Evolutionary conservation across 2,888 invertebrate species (phyloP), one percentile per base, ranked within the genome.

Genomic region (Palloptera scutellata): DNA sequence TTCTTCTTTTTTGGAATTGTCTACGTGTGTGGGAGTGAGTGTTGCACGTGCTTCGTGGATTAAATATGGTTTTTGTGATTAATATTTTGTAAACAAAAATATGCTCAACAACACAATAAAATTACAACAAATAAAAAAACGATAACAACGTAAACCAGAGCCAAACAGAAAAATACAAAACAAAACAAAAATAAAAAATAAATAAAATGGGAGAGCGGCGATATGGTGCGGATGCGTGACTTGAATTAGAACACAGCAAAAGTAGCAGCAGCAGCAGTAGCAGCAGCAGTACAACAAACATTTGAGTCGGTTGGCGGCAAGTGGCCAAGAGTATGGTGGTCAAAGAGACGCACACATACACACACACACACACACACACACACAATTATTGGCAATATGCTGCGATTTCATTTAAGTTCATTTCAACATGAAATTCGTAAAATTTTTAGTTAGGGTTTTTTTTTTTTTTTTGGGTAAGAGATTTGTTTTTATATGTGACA

Each of bases 231-330:
- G 65, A 59, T 70, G 66, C 74, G 73, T 74, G 74, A 71, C 71
- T 71, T 70, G 74, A 74, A 73, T 73, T 72, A 61, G 71, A 73
- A 74, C 67, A 60, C 48, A 17, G 19, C 67, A 66, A 42, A 64
- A 61, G 66, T 58, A 55, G 53, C 45, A 30, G 45, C 61, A 61
- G 13, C 13, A 13, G 20, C 60, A 66, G 19, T 54, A 66, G 64
- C 41, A 52, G 40, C 43, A 60, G 57, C 41, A 30, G 55, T 17
- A 48, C 45, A 45, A 20, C 66, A 54, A 45, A 40, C 40, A 48
- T 48, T 48, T 48, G 48, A 5, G n/a, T 48, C 10, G 13, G 48
- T 48, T 48, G 48, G 48, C 8, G 17, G 51, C 58, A 12, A 12
- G 17, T 20, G 51, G 64, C 48, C 41, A 20, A 17, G 41, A 10